Evolutionary conservation across 2,888 invertebrate genomes (phyloP), one percentile per base, ranked within the genome.

Genomic region (Beris morrisii): DNA sequence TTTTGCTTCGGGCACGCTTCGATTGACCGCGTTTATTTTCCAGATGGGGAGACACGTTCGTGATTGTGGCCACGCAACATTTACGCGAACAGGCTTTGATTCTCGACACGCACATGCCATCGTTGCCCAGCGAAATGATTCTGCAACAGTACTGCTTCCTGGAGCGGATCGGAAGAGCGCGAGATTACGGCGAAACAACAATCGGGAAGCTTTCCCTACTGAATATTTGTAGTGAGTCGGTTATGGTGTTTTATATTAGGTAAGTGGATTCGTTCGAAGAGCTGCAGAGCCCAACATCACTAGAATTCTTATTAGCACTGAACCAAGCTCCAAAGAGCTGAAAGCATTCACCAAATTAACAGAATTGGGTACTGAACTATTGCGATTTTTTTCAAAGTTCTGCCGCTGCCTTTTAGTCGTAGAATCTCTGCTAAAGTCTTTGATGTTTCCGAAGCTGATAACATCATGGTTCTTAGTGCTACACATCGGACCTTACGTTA

Each of bases 91-190:
- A 78, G 65, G 83, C 87, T 0, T 75, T 93, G 45, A 80, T 86
- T 55, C 84, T 85, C 9, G 78, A 81, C 2, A 77, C 84, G 67
- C 78, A 74, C 6, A 65, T 83, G 3, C 78, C 74, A 5, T 65
- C 83, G 3, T 75, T 75, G n/a, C 75, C 78, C 7, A 74, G 83
- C 1, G 83, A 84, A 44, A 72, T 89, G 11, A 81, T 81, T 4
- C 73, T 82, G 5, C 76, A 83, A n/a, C 86, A 87, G 67, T 93
- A 89, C 75, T 87, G 88, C 72, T 80, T 92, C 44, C 78, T 92
- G 67, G 93, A 93, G 78, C 80, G 87, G 72, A 87, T 93, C 44
- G 93, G 89, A 1, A 84, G 91, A 68, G 80, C 88, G 0, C 83
- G 92, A 45, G 83, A 83, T 70, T 84, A 85, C 71, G 91, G 93